phyloP scores from a whole-genome alignment of 2,797 vertebrate species.

The Melanotaenia trifasciata region DNA sequence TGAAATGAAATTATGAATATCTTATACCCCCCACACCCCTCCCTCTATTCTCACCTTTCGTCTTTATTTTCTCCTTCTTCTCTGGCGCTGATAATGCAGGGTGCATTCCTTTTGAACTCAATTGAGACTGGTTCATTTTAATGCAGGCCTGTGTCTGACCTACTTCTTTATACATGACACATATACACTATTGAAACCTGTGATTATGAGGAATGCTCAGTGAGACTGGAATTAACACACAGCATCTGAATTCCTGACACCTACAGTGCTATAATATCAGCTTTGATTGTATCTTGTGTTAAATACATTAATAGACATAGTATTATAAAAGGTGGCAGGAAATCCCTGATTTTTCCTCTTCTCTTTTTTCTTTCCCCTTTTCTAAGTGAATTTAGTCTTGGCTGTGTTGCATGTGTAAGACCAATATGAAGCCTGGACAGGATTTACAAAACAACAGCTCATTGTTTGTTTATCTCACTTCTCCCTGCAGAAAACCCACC shows the following conservation, averaged over 20 bases:
- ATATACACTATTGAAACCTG: constrained; percentile 18
- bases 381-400: not conserved
- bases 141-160: constrained; percentile 64
- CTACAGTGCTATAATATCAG: constrained; percentile 6
- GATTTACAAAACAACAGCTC: constrained; percentile 30
- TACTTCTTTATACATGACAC: constrained; percentile 53
- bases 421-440: constrained; percentile 4
- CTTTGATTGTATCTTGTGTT: constrained; percentile 12
- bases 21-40: constrained; percentile 6
- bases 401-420: constrained; percentile 23
- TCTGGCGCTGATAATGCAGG: constrained; percentile 49
- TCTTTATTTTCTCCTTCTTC: constrained; percentile 29
- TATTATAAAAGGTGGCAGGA: constrained; percentile 24
- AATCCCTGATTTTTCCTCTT: constrained; percentile 21
- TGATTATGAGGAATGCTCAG: constrained; percentile 35
- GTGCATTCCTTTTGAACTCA: constrained; percentile 59
- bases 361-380: constrained; percentile 9
- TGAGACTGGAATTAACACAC: constrained; percentile 31
- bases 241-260: constrained; percentile 9
- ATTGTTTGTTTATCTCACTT: not conserved
- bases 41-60: constrained; percentile 21
- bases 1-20: constrained; percentile 65
- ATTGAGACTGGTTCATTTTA: constrained; percentile 48
- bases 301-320: not conserved
- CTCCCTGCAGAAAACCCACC: constrained; percentile 88